These are phyloP conservation scores for Gryllus longicercus DNA, from an alignment of 2,888 invertebrate genomes.

Conservation along the genomic window DNA sequence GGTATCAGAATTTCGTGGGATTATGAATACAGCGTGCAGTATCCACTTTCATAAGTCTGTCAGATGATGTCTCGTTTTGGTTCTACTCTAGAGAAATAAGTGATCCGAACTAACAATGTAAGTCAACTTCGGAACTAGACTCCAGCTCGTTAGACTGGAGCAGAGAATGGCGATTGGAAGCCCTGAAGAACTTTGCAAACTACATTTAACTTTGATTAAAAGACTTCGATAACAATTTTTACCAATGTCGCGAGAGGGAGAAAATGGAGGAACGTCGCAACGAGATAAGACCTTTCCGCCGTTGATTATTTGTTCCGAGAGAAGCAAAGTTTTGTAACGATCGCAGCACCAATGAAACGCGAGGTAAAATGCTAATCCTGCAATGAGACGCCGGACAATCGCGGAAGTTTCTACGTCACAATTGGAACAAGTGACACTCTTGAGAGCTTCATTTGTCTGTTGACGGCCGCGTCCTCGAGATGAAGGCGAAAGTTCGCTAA, in stretches of 20 bases:
- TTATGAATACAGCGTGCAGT: no score
- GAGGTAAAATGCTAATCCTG: not conserved
- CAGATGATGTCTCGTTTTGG: not conserved
- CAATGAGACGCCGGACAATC: not conserved
- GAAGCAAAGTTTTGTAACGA: not conserved
- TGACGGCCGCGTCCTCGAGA: not conserved
- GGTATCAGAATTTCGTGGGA: not conserved
- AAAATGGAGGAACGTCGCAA: not conserved
- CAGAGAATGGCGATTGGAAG: not conserved
- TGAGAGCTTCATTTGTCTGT: not conserved
- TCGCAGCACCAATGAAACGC: not conserved
- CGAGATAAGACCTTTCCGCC: not conserved
- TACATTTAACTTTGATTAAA: slow-evolving; percentile 2
- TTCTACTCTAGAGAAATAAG: not conserved
- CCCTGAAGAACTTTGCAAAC: not conserved
- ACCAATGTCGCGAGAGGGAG: not conserved
- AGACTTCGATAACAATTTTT: slow-evolving; percentile 10
- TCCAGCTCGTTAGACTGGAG: not conserved
- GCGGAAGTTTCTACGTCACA: slow-evolving; percentile 2
- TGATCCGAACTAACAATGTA: not conserved
- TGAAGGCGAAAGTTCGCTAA: not conserved
- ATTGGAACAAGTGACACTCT: not conserved
- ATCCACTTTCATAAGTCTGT: no score
- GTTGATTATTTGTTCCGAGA: not conserved
- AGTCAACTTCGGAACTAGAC: not conserved